Conservation (phyloP, 2,113 vertebrate genomes). For the Microtus oregoni region DNA sequence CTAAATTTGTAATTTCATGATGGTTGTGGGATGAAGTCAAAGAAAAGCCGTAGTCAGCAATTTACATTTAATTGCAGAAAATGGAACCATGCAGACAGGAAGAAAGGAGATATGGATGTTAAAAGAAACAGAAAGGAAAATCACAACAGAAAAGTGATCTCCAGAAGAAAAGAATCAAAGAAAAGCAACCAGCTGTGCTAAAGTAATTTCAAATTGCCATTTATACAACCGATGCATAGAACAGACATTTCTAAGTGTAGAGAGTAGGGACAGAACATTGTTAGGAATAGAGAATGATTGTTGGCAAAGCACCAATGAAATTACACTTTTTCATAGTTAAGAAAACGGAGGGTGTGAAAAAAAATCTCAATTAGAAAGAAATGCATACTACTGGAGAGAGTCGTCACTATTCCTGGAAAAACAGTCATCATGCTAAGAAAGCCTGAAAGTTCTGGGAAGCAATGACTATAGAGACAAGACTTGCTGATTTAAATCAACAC, state of each 20-base stretch:
- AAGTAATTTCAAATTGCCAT: conserved; percentile 80
- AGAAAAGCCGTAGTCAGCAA: conserved; percentile 63
- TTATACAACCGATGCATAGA: conserved; percentile 77
- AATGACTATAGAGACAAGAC: conserved; percentile 39
- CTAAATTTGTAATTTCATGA: conserved; percentile 69
- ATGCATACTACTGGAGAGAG: conserved; percentile 60
- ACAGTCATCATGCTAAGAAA: not conserved
- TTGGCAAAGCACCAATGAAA: conserved; percentile 80
- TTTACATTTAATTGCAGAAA: conserved; percentile 73
- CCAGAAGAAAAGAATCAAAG: conserved; percentile 82
- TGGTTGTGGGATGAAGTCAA: conserved; percentile 61
- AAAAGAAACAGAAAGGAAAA: conserved; percentile 75
- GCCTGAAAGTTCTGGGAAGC: conserved; percentile 69
- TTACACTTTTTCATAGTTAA: conserved; percentile 74
- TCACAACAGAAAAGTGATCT: conserved; percentile 82
- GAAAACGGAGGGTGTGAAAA: conserved; percentile 78
- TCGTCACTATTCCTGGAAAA: conserved; percentile 69
- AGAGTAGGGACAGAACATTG: conserved; percentile 77
- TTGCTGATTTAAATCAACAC: conserved; percentile 57
- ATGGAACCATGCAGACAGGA: conserved; percentile 49
- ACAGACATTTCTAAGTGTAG: conserved; percentile 75
- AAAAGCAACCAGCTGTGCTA: conserved; percentile 82
- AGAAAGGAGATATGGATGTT: conserved; percentile 54
- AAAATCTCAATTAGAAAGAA: conserved; percentile 75
- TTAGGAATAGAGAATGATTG: conserved; percentile 73